phyloP scores from a whole-genome alignment of 1,140 invertebrate species.

The Psix sp. region DNA sequence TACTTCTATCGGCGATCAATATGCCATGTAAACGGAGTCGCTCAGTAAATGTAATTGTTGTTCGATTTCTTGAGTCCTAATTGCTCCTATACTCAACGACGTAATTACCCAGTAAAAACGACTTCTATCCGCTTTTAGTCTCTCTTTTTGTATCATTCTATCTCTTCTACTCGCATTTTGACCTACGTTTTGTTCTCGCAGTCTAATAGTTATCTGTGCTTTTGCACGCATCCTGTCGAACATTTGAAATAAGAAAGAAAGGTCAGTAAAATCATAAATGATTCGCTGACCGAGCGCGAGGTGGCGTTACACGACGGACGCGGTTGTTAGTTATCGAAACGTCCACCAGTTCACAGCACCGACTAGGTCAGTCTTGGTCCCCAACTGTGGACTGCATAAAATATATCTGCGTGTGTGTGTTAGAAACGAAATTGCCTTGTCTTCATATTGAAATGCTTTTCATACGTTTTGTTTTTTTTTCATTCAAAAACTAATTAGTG shows the following conservation, averaged over 20 bases:
- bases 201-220: slow-evolving; percentile 48
- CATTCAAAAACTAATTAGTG: too few relatives aligned
- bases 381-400: too few relatives aligned
- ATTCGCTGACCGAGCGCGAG: slow-evolving; percentile 26
- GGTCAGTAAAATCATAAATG: slow-evolving; percentile 39
- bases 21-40: slow-evolving; percentile 66
- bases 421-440: too few relatives aligned
- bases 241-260: slow-evolving; percentile 43
- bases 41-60: slow-evolving; percentile 72
- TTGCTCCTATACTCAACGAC: slow-evolving; percentile 72
- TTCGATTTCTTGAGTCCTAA: slow-evolving; percentile 75
- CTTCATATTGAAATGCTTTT: too few relatives aligned
- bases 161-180: slow-evolving; percentile 19
- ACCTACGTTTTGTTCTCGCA: slow-evolving; percentile 19
- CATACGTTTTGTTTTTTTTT: too few relatives aligned
- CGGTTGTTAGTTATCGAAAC: slow-evolving; percentile 25
- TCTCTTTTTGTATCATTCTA: slow-evolving; percentile 41
- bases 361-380: slow-evolving; percentile 62
- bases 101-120: slow-evolving; percentile 72
- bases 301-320: slow-evolving; percentile 50
- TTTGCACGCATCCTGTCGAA: slow-evolving; percentile 47
- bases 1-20: slow-evolving; percentile 69
- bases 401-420: too few relatives aligned
- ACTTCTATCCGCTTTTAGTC: too few relatives aligned
- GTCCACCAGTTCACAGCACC: slow-evolving; percentile 73